Conservation (phyloP, 2,888 invertebrate species). For the Byasa hedistus region DNA sequence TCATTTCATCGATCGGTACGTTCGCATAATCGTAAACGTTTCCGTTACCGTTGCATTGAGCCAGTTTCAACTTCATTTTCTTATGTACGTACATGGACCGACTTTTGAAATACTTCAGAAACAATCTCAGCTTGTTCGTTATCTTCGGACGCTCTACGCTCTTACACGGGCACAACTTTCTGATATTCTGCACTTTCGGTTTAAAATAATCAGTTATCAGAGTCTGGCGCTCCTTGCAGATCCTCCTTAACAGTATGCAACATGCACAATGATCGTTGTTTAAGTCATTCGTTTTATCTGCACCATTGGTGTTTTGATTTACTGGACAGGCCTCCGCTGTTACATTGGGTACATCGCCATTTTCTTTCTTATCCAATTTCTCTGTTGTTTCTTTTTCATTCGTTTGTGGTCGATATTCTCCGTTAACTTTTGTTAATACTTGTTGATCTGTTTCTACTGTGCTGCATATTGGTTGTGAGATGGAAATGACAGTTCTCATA, state of each 20-base stretch:
- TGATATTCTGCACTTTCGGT: conserved; percentile 31
- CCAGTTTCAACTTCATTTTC: conserved; percentile 42
- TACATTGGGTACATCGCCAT: neutral
- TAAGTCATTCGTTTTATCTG: neutral
- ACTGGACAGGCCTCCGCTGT: neutral
- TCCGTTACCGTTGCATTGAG: conserved; percentile 19
- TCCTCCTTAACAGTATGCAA: conserved; percentile 52
- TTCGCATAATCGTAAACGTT: neutral
- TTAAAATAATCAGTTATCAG: conserved; percentile 61
- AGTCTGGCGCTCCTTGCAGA: conserved; percentile 50
- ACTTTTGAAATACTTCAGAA: conserved; percentile 50
- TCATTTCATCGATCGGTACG: neutral
- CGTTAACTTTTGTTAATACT: neutral
- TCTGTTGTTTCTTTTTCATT: neutral
- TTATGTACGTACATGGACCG: conserved; percentile 39
- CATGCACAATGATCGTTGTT: conserved; percentile 54
- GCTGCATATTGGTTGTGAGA: conserved; percentile 21
- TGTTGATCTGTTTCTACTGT: neutral
- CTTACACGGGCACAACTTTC: conserved; percentile 50
- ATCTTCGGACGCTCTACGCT: conserved; percentile 48
- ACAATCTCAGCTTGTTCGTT: conserved; percentile 54
- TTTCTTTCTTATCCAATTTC: neutral
- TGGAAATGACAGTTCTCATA: conserved; percentile 33
- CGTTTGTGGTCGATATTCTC: neutral
- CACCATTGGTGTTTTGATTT: neutral